Evolutionary conservation across 2,113 vertebrate species (phyloP).

Genomic region (Phyllostomus discolor): DNA sequence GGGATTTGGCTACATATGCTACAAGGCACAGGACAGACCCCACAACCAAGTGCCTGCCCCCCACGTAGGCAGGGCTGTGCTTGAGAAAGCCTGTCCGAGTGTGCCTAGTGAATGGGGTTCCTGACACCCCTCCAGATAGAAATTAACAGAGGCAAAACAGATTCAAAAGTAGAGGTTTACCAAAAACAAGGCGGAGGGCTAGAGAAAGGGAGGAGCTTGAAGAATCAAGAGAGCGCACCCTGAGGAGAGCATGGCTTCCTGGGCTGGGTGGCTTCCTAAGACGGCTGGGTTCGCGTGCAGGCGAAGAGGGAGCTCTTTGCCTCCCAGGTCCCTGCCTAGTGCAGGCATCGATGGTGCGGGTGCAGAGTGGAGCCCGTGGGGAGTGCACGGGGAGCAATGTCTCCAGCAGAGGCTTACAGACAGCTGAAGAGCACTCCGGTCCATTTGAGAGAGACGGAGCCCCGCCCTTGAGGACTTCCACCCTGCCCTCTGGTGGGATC

Average conservation of each 20-base stretch:
- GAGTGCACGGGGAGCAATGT: background rate
- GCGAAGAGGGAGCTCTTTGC: background rate
- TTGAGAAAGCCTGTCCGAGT: background rate
- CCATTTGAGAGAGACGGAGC: background rate
- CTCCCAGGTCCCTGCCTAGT: background rate
- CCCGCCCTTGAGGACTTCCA: background rate
- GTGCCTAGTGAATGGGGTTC: background rate
- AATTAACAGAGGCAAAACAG: background rate
- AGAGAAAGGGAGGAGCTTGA: background rate
- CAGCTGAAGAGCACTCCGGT: background rate
- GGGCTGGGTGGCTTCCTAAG: background rate
- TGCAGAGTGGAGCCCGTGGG: background rate
- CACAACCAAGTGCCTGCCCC: rapidly evolving
- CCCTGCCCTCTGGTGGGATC: too few species aligned
- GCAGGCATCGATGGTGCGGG: background rate
- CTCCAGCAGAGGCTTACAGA: background rate
- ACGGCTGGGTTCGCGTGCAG: background rate
- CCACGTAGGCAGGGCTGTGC: rapidly evolving
- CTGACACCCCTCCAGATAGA: background rate
- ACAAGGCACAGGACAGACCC: rapidly evolving
- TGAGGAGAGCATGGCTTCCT: background rate
- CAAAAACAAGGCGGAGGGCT: background rate
- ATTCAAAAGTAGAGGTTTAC: background rate
- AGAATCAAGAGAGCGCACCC: background rate
- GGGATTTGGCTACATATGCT: background rate